Evolutionary conservation across 2,113 vertebrate species (phyloP), one percentile per base, ranked within the genome.

Genomic region (Genyomyrus donnyi): DNA sequence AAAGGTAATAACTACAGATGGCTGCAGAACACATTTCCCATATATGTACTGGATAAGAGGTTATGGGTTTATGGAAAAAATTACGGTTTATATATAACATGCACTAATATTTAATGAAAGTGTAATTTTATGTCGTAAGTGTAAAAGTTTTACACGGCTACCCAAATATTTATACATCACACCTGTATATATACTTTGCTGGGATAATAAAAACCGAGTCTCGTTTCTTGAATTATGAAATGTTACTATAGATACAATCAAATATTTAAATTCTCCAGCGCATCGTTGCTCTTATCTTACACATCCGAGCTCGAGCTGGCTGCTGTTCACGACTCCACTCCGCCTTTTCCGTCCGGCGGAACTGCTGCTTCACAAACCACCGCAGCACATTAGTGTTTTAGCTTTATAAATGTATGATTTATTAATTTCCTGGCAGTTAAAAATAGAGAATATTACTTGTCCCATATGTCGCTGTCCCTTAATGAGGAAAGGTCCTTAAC

Each of bases 401-500:
- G 87, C 87, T 88, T 58, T 62, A 88, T 66, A 66, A 88, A 88
- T 31, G 52, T 88, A 88, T 62, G 24, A 88, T 88, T 88, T 88
- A 88, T 62, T 88, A 50, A 88, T 88, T 88, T 88, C 56, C 56
- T 88, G 87, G 87, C 87, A 88, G 35, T 88, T 88, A 66, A 88
- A 88, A 46, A 88, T 88, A 88, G 87, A 88, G 87, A 88, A 88
- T 88, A 62, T 88, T 88, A 62, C 87, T 58, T 88, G 87, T 88
- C 87, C 87, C 87, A 88, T 88, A 88, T 88, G 87, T 88, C 21
- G 27, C 87, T 9, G 39, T 88, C 39, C 87, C 87, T 31, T 88
- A 88, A 88, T 66, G 87, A 62, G 49, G 53, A 62, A 58, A 66
- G 87, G 87, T 88, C 87, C 39, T 66, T 88, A 88, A 66, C 87